Percentiles rank a stretch among this genome's conserved stretches.
These are phyloP conservation scores for Cosmia pyralina DNA, from an alignment of 2,888 invertebrate species.

Conservation along the genomic window DNA sequence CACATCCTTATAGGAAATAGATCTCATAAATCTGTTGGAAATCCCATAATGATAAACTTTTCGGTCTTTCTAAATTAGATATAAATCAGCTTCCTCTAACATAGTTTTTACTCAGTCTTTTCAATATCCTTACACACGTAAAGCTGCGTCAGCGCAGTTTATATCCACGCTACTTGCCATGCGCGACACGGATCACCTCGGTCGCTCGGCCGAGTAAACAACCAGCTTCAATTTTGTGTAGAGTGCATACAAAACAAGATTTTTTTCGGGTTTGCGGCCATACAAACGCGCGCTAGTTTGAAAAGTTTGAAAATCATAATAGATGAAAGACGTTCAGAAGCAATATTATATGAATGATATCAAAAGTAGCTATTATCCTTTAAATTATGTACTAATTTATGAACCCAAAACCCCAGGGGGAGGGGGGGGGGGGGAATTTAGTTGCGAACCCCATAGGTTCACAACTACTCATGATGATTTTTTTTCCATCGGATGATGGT, in stretches of 20 bases:
- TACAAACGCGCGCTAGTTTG: not conserved
- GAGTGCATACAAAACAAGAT: constrained; percentile 30
- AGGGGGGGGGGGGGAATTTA: too few species aligned
- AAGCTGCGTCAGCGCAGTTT: constrained; percentile 38
- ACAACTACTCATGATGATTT: too few species aligned
- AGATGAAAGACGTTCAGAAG: not conserved
- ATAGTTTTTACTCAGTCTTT: not conserved
- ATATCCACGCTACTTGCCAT: constrained; percentile 53
- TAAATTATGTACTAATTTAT: too few species aligned
- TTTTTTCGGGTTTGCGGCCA: constrained; percentile 26
- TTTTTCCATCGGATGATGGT: too few species aligned
- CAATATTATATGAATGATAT: not conserved
- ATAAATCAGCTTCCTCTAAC: not conserved
- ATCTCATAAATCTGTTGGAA: not conserved
- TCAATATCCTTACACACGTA: constrained; percentile 22
- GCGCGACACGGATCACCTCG: constrained; percentile 45
- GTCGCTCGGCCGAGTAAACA: constrained; percentile 49
- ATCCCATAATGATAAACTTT: not conserved
- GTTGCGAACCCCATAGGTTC: too few species aligned
- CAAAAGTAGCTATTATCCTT: too few species aligned
- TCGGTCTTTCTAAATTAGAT: not conserved
- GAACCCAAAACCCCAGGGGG: too few species aligned
- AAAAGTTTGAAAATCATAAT: not conserved
- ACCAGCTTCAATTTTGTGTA: constrained; percentile 32
- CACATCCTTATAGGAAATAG: not conserved